Percentiles rank a stretch among this genome's conserved stretches.
These are phyloP conservation scores for Heliconius sara DNA, from an alignment of 2,888 invertebrate species.

Conservation along the genomic window DNA sequence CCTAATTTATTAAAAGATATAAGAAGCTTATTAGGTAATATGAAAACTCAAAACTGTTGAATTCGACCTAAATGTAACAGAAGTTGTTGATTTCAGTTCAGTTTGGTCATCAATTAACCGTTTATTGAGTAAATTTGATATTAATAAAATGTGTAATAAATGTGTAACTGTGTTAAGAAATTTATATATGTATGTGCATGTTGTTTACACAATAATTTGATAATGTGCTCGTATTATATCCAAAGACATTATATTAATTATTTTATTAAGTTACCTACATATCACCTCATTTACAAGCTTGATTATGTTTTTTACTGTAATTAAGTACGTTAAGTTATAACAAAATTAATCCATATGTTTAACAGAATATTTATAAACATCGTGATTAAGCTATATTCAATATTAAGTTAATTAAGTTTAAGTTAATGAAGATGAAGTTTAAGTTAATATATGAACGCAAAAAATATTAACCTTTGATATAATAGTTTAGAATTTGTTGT, in stretches of 20 bases:
- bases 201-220: conserved; percentile 13
- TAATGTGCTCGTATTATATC: background rate
- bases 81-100: conserved; percentile 6
- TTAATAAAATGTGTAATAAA: background rate
- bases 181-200: conserved; percentile 13
- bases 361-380: background rate
- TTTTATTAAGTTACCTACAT: background rate
- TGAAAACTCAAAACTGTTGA: conserved; percentile 2
- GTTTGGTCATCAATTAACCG: conserved; percentile 27
- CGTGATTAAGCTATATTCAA: too few species aligned
- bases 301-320: background rate
- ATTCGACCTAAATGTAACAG: conserved; percentile 26
- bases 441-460: too few species aligned
- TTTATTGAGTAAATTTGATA: conserved; percentile 22
- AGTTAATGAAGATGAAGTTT: too few species aligned
- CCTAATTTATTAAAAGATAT: conserved; percentile 36
- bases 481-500: too few species aligned
- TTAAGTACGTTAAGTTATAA: background rate
- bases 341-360: background rate
- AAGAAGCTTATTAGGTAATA: conserved; percentile 36
- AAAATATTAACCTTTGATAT: too few species aligned
- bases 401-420: too few species aligned
- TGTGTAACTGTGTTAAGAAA: conserved; percentile 7
- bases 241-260: conserved; percentile 3
- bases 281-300: conserved; percentile 1